Percentiles rank a stretch among this genome's conserved stretches.
phyloP scores from a whole-genome alignment of 2,113 vertebrate species.

The Dasyurus viverrinus region DNA sequence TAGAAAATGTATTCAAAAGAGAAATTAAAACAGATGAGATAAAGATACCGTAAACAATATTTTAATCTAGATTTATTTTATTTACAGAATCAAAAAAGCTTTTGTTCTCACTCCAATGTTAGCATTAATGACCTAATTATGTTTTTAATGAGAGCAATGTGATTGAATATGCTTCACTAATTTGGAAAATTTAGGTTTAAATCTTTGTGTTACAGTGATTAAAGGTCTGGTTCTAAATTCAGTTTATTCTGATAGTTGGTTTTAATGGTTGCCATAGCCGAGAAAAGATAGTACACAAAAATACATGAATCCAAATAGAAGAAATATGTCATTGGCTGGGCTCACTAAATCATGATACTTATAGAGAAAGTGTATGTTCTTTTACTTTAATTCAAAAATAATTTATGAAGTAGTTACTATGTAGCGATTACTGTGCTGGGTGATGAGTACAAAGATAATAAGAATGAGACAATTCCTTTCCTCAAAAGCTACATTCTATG shows the following conservation, averaged over 20 bases:
- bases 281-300: neutral
- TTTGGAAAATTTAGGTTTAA: neutral
- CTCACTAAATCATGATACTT: neutral
- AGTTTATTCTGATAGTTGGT: neutral
- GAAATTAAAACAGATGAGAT: neutral
- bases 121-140: neutral
- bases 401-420: neutral
- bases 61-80: neutral
- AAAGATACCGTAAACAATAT: neutral
- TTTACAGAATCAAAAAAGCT: neutral
- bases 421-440: neutral
- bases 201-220: neutral
- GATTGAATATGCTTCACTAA: neutral
- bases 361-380: neutral
- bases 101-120: neutral
- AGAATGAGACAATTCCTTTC: neutral
- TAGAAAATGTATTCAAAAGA: neutral
- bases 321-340: neutral
- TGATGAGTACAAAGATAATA: neutral
- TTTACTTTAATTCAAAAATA: no score
- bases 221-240: neutral
- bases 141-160: neutral
- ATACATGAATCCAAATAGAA: neutral
- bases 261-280: neutral
- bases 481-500: neutral